Conservation (phyloP, 1,140 invertebrate genomes). For the Bombus polaris region DNA sequence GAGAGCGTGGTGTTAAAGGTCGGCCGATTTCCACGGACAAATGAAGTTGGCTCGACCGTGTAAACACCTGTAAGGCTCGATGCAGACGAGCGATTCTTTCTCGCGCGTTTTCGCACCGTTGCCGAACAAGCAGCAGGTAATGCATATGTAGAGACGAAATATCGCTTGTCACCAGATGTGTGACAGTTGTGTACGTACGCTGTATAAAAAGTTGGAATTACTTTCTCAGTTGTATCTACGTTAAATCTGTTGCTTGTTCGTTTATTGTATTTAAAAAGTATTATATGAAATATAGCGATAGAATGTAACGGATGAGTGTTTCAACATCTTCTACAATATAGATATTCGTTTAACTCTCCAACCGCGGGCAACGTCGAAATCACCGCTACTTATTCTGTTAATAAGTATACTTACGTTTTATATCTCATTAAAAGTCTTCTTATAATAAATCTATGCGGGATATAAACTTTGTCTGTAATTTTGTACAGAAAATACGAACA, state of each 20-base stretch:
- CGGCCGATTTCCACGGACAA: constrained; percentile 50
- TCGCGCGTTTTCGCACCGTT: background rate
- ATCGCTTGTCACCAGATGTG: background rate
- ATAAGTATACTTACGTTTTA: too few species aligned
- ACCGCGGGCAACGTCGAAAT: too few species aligned
- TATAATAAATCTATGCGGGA: too few species aligned
- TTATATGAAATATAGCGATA: background rate
- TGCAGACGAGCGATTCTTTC: background rate
- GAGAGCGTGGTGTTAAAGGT: constrained; percentile 44
- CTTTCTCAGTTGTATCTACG: background rate
- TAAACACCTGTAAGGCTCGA: constrained; percentile 31
- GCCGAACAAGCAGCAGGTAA: background rate
- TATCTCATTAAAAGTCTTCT: too few species aligned
- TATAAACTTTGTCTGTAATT: too few species aligned
- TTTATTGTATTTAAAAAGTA: background rate
- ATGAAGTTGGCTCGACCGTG: constrained; percentile 42
- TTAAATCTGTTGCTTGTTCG: background rate
- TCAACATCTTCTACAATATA: background rate
- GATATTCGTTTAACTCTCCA: background rate
- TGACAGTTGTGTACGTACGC: background rate
- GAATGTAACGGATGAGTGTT: background rate
- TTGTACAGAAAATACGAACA: too few species aligned
- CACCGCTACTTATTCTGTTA: too few species aligned
- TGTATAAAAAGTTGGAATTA: background rate
- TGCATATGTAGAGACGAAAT: background rate